phyloP scores from a whole-genome alignment of 2,797 vertebrate genomes.

The Danio tinwini region DNA sequence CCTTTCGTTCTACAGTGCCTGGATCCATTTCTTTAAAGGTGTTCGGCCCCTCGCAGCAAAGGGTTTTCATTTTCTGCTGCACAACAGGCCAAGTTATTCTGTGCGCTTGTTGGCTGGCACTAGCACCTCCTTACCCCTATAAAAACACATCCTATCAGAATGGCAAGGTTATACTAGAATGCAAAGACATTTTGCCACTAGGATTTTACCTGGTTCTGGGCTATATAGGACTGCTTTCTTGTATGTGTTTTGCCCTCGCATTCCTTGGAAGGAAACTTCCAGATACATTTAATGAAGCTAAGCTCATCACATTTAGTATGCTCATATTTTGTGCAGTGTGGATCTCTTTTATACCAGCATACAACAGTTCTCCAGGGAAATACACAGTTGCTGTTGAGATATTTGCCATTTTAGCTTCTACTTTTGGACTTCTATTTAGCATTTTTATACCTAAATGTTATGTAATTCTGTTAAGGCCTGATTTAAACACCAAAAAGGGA shows the following conservation, averaged over 20 bases:
- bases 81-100: constrained; percentile 74
- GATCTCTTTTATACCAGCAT: constrained; percentile 80
- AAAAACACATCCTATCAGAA: constrained; percentile 75
- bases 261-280: constrained; percentile 79
- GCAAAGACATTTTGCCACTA: constrained; percentile 75
- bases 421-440: constrained; percentile 77
- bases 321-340: constrained; percentile 80
- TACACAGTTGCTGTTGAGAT: constrained; percentile 80
- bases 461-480: constrained; percentile 74
- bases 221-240: constrained; percentile 78
- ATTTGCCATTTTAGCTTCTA: constrained; percentile 79
- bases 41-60: constrained; percentile 76
- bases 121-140: constrained; percentile 72
- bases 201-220: constrained; percentile 79
- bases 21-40: constrained; percentile 61
- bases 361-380: constrained; percentile 78
- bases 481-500: constrained; percentile 75
- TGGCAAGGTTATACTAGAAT: constrained; percentile 77
- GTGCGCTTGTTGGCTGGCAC: constrained; percentile 71
- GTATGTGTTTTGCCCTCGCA: constrained; percentile 74
- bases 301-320: constrained; percentile 81
- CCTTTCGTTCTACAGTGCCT: constrained; percentile 69
- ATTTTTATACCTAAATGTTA: constrained; percentile 82
- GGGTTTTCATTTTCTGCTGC: constrained; percentile 70
- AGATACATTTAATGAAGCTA: constrained; percentile 79